Conservation (phyloP, 2,797 vertebrate genomes). For the Sebastes trivittatus region DNA sequence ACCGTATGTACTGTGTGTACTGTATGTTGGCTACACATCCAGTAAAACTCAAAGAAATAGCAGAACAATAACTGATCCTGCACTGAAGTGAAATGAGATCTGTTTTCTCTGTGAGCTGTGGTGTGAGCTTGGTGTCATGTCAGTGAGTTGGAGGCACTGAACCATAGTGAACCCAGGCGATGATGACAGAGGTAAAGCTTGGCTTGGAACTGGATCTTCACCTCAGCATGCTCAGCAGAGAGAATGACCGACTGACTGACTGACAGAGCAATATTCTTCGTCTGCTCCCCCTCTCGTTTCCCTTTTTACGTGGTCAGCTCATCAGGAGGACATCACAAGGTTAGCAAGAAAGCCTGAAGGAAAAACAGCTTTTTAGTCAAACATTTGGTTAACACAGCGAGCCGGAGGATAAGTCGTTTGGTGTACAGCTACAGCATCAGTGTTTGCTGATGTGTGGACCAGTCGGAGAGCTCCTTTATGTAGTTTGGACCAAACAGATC, state of each 20-base stretch:
- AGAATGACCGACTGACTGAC: slow-evolving; percentile 7
- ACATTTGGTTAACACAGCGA: neutral
- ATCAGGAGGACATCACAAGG: slow-evolving; percentile 6
- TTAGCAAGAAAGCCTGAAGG: neutral
- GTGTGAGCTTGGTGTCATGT: slow-evolving; percentile 49
- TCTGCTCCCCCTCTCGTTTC: slow-evolving; percentile 33
- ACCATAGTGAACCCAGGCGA: slow-evolving; percentile 43
- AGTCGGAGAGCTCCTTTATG: slow-evolving; percentile 68
- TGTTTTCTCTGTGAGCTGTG: slow-evolving; percentile 37
- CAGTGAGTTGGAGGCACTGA: slow-evolving; percentile 48
- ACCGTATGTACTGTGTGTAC: neutral
- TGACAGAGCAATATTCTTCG: slow-evolving; percentile 41
- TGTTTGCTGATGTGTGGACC: slow-evolving; percentile 63
- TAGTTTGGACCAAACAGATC: slow-evolving; percentile 62
- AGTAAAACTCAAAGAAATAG: neutral
- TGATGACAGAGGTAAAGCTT: slow-evolving; percentile 60
- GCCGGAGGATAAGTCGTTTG: neutral
- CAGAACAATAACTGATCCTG: neutral
- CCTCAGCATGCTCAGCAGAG: slow-evolving; percentile 51
- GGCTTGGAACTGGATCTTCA: slow-evolving; percentile 77
- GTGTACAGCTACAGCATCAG: slow-evolving; percentile 30
- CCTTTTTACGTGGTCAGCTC: slow-evolving; percentile 21
- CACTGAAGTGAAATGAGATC: slow-evolving; percentile 49
- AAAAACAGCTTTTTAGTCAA: neutral
- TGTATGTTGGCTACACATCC: slow-evolving; percentile 2